A percentile compares a stretch with the other conserved stretches of the same genome.
Evolutionary conservation across 2,113 vertebrate species (phyloP).

Genomic region (Callipepla californica): DNA sequence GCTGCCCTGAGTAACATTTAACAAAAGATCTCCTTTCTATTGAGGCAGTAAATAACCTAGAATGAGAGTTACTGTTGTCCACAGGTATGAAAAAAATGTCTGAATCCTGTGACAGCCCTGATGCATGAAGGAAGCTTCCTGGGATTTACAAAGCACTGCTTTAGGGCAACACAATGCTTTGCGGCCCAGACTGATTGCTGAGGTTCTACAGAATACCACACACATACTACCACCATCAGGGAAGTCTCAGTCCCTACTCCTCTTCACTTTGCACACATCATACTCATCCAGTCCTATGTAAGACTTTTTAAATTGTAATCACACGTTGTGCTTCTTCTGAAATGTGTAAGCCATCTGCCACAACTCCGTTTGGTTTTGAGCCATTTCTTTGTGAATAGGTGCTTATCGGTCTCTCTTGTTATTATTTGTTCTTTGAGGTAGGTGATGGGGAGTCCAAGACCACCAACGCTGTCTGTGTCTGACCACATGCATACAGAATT

Average conservation of each 20-base stretch:
- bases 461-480: slow-evolving; percentile 59
- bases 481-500: slow-evolving; percentile 58
- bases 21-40: neutral
- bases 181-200: neutral
- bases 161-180: slow-evolving; percentile 8
- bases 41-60: neutral
- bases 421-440: slow-evolving; percentile 64
- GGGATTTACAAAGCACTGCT: neutral
- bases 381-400: slow-evolving; percentile 65
- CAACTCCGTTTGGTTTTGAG: slow-evolving; percentile 50
- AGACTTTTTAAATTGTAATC: slow-evolving; percentile 22
- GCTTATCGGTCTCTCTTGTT: slow-evolving; percentile 48
- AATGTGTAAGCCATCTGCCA: slow-evolving; percentile 73
- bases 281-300: neutral
- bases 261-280: neutral
- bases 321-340: slow-evolving; percentile 22
- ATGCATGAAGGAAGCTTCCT: neutral
- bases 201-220: slow-evolving; percentile 47
- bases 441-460: slow-evolving; percentile 47
- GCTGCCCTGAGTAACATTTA: neutral
- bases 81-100: slow-evolving; percentile 26
- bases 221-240: slow-evolving; percentile 37
- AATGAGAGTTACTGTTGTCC: slow-evolving; percentile 23
- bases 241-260: slow-evolving; percentile 15
- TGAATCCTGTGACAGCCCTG: neutral